phyloP scores from a whole-genome alignment of 2,113 vertebrate genomes.

The Morone chrysops region DNA sequence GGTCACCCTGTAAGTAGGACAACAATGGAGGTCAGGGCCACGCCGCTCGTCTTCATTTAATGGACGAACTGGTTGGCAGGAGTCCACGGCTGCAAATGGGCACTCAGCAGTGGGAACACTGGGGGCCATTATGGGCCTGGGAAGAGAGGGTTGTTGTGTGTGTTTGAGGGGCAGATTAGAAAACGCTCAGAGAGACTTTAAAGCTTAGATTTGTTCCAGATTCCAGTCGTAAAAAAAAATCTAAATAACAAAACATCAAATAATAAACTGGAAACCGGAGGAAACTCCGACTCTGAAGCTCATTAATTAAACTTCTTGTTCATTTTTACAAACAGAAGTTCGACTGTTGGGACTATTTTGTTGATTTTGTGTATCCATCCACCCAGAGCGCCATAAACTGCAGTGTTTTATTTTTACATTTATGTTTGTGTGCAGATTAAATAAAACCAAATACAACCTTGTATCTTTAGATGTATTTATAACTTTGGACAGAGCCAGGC shows the following conservation, averaged over 20 bases:
- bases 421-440: too few relatives aligned
- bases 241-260: background rate
- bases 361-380: too few relatives aligned
- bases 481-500: too few relatives aligned
- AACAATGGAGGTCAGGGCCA: constrained; percentile 6
- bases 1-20: background rate
- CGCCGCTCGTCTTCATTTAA: constrained; percentile 16
- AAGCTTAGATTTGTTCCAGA: background rate
- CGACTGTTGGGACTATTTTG: too few relatives aligned
- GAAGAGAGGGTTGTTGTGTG: constrained; percentile 14
- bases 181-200: background rate
- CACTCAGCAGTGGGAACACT: constrained; percentile 26
- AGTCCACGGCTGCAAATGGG: constrained; percentile 2
- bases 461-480: too few relatives aligned
- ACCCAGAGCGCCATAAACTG: too few relatives aligned
- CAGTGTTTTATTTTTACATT: too few relatives aligned
- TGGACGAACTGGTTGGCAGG: constrained; percentile 17
- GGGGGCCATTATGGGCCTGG: constrained; percentile 30
- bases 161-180: background rate
- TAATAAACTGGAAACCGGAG: background rate
- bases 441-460: too few relatives aligned
- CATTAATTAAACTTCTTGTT: background rate
- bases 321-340: too few relatives aligned
- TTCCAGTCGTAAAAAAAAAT: background rate
- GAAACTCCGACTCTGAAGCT: background rate